Evolutionary conservation across 2,797 vertebrate species (phyloP).

Genomic region (Peromyscus nudipes): DNA sequence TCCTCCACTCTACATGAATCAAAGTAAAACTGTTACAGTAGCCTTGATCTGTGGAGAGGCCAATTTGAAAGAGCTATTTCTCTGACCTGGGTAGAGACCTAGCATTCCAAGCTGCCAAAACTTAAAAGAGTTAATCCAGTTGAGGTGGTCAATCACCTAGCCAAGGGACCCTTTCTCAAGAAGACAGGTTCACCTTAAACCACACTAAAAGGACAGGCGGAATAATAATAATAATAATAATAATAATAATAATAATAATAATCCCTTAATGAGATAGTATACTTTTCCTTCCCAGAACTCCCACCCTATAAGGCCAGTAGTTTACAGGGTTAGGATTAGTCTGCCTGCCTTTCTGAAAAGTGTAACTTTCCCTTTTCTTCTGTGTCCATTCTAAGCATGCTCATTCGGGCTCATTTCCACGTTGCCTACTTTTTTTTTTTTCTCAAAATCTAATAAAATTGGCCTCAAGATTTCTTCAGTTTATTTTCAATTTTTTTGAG

Average conservation of each 20-base stretch:
- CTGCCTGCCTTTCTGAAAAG: background rate
- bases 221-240: too few relatives aligned
- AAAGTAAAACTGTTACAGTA: background rate
- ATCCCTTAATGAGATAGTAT: background rate
- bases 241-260: background rate
- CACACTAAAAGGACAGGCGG: background rate
- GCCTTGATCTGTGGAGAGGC: background rate
- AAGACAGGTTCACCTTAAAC: background rate
- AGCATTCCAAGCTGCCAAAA: background rate
- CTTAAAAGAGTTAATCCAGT: background rate
- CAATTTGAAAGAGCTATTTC: background rate
- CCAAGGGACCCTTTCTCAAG: background rate
- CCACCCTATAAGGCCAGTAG: background rate
- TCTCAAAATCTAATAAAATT: background rate
- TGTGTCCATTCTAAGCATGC: background rate
- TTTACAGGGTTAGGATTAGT: too few relatives aligned
- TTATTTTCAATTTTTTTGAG: background rate
- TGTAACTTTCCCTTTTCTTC: background rate
- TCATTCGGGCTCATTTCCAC: background rate
- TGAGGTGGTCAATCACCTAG: background rate
- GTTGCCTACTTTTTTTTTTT: background rate
- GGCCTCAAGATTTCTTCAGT: background rate
- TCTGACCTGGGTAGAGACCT: background rate
- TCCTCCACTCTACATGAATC: background rate
- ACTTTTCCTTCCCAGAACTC: background rate